Percentiles rank a stretch among this genome's conserved stretches.
Conservation (phyloP, 2,888 invertebrate genomes). For the Stenchaetothrips biformis region DNA sequence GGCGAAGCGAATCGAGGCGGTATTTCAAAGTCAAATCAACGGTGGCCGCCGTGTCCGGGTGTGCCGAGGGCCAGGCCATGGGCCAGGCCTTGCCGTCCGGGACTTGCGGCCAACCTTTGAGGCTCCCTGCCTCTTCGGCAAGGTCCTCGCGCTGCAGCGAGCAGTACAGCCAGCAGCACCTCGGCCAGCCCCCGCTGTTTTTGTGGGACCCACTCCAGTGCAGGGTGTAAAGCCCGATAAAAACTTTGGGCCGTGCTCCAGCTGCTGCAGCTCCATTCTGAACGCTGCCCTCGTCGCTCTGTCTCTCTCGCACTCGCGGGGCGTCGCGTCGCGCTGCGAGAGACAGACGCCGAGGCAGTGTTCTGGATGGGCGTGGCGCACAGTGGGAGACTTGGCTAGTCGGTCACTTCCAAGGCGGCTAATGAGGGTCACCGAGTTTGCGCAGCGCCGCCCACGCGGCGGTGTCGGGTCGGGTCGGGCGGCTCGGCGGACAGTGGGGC, state of each 20-base stretch:
- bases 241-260: too few species aligned
- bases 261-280: too few species aligned
- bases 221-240: too few species aligned
- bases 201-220: background rate
- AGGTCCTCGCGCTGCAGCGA: too few species aligned
- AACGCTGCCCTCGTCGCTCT: too few species aligned
- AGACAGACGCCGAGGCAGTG: background rate
- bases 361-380: background rate
- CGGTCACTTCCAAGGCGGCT: too few species aligned
- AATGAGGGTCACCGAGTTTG: too few species aligned
- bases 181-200: background rate
- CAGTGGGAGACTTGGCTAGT: too few species aligned
- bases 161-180: too few species aligned
- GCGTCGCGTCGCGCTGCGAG: too few species aligned
- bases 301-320: too few species aligned
- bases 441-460: background rate
- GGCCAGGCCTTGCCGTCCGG: background rate
- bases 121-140: background rate
- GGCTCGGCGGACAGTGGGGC: too few species aligned
- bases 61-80: background rate
- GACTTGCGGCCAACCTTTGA: background rate
- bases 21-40: slow-evolving; percentile 24
- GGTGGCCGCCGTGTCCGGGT: background rate
- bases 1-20: background rate
- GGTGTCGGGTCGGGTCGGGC: background rate